Percentiles rank a stretch among this genome's conserved stretches.
Conservation (phyloP, 2,888 invertebrate species). For the Neria commutata region DNA sequence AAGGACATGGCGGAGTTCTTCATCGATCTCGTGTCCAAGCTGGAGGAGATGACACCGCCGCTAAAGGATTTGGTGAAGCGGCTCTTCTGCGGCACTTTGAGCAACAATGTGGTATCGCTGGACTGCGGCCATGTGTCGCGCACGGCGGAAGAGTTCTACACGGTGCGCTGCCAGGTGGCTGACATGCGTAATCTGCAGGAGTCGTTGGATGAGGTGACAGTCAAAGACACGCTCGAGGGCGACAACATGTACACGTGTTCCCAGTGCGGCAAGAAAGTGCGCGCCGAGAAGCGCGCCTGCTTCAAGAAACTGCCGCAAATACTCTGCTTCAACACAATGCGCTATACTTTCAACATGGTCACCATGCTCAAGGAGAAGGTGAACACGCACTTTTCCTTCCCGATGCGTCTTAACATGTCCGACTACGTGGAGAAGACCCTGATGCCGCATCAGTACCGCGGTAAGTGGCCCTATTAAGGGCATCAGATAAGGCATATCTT, state of each 20-base stretch:
- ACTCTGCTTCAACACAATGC: slow-evolving; percentile 95
- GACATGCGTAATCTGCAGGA: slow-evolving; percentile 96
- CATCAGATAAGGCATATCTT: background rate
- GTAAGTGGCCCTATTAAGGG: slow-evolving; percentile 61
- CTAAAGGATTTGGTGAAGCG: slow-evolving; percentile 87
- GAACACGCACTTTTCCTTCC: slow-evolving; percentile 96
- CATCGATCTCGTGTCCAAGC: slow-evolving; percentile 92
- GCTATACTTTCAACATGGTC: slow-evolving; percentile 96
- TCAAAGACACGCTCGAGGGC: slow-evolving; percentile 94
- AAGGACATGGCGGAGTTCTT: slow-evolving; percentile 99
- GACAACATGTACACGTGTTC: slow-evolving; percentile 98
- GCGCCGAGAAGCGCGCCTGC: slow-evolving; percentile 93
- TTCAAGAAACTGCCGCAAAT: slow-evolving; percentile 93
- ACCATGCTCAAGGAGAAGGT: slow-evolving; percentile 98
- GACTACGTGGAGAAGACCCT: slow-evolving; percentile 93
- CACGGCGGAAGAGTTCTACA: slow-evolving; percentile 95
- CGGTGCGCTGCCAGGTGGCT: slow-evolving; percentile 93
- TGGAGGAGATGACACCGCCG: slow-evolving; percentile 94
- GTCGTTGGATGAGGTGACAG: slow-evolving; percentile 94
- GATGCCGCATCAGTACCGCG: slow-evolving; percentile 87
- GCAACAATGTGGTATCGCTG: slow-evolving; percentile 94
- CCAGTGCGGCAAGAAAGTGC: slow-evolving; percentile 91
- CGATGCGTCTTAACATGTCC: slow-evolving; percentile 90
- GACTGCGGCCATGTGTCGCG: slow-evolving; percentile 95
- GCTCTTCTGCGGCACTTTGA: slow-evolving; percentile 90